Evolutionary conservation across 2,113 vertebrate species (phyloP).

Genomic region (Eptesicus fuscus): DNA sequence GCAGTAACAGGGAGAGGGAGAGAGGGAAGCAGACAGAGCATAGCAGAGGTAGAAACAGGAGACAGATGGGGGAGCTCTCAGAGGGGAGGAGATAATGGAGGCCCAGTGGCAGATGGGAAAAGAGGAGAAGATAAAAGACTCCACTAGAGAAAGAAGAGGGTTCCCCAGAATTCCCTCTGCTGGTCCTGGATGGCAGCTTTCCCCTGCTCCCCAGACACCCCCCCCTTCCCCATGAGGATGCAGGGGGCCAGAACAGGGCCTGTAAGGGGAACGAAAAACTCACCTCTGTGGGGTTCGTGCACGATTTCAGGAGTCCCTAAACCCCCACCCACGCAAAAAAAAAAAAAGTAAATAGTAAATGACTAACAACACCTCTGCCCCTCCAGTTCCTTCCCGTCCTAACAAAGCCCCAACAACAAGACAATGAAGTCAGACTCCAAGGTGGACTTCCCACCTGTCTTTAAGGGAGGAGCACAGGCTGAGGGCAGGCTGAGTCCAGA

Average conservation of each 20-base stretch:
- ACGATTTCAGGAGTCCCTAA: slow-evolving; percentile 85
- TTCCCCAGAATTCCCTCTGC: neutral
- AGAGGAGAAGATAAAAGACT: neutral
- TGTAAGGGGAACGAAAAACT: slow-evolving; percentile 18
- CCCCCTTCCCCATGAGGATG: neutral
- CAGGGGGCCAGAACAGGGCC: neutral
- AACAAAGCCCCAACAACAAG: neutral
- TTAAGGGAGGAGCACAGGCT: neutral
- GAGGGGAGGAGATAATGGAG: neutral
- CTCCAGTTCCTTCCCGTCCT: neutral
- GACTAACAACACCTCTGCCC: neutral
- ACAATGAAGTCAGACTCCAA: neutral
- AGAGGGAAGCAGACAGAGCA: neutral
- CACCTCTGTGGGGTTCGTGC: slow-evolving; percentile 85
- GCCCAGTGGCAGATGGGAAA: neutral
- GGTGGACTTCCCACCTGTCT: neutral
- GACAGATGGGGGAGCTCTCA: neutral
- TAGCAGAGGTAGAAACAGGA: neutral
- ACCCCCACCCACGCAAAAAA: neutral
- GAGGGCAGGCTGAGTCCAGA: neutral
- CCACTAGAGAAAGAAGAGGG: neutral
- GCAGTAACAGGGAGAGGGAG: neutral
- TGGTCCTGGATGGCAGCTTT: neutral
- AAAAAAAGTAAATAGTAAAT: neutral
- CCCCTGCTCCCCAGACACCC: neutral